Conservation (phyloP, 2,888 invertebrate species). For the Griposia aprilina region DNA sequence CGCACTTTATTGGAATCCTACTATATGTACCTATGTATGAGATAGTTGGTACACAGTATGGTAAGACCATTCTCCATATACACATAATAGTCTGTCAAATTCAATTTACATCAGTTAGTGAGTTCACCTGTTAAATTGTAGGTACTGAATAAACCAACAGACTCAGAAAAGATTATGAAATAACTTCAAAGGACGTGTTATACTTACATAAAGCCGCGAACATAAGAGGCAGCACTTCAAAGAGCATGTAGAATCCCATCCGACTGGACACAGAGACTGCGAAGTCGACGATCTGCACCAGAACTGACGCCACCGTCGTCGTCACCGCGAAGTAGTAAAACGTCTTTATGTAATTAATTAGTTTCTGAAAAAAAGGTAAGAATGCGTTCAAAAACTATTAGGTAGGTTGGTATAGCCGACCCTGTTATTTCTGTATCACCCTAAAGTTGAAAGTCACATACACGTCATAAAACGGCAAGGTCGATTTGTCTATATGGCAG, state of each 20-base stretch:
- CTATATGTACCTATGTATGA: too few species aligned
- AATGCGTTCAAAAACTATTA: background rate
- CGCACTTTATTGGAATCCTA: too few species aligned
- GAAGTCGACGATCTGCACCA: slow-evolving; percentile 69
- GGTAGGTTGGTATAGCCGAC: background rate
- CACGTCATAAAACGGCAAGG: too few species aligned
- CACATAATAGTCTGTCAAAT: background rate
- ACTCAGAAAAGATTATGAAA: background rate
- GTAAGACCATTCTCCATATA: background rate
- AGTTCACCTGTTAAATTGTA: background rate
- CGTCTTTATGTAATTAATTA: slow-evolving; percentile 69
- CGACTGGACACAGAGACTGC: slow-evolving; percentile 19
- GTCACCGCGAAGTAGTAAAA: slow-evolving; percentile 81
- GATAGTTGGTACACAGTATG: background rate
- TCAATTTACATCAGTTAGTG: too few species aligned
- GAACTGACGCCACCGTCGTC: slow-evolving; percentile 71
- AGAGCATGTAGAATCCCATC: slow-evolving; percentile 66
- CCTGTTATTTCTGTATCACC: background rate
- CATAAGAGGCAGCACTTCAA: slow-evolving; percentile 68
- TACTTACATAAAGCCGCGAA: slow-evolving; percentile 79
- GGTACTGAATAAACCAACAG: background rate
- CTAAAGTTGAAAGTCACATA: background rate
- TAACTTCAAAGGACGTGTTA: too few species aligned
- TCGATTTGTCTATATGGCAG: background rate
- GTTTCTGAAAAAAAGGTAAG: slow-evolving; percentile 75